Conservation (phyloP, 2,797 vertebrate genomes). For the Anabacerthia variegaticeps region DNA sequence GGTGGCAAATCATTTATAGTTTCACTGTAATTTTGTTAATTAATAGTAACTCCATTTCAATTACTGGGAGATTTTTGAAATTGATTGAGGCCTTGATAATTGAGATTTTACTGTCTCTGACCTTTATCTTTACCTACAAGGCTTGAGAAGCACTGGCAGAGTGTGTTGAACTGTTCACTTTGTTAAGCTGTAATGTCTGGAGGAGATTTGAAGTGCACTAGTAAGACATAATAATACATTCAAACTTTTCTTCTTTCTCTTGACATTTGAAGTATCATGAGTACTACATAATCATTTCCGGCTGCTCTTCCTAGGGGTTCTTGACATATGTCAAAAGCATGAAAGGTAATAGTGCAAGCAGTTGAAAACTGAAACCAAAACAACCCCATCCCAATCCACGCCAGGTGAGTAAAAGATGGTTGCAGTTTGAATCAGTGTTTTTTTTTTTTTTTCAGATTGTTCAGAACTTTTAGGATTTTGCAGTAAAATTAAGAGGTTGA, state of each 20-base stretch:
- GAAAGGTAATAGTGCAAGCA: not conserved
- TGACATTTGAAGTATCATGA: conserved; percentile 39
- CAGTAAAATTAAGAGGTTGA: not conserved
- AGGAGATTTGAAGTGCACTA: not conserved
- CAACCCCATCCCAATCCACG: accelerated
- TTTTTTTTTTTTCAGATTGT: not conserved
- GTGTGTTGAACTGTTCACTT: not conserved
- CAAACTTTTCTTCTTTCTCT: conserved; percentile 13
- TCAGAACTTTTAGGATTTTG: not conserved
- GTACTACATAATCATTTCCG: not conserved
- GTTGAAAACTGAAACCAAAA: not conserved
- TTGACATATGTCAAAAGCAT: not conserved
- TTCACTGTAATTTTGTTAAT: not conserved
- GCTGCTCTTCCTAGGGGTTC: not conserved
- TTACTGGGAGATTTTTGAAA: not conserved
- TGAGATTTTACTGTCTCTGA: not conserved
- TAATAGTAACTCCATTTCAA: not conserved
- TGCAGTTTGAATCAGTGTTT: not conserved
- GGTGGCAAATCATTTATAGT: not conserved
- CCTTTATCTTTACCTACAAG: not conserved
- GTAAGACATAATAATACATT: not conserved
- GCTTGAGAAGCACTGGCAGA: not conserved
- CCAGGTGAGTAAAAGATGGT: not conserved
- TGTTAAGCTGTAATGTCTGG: not conserved
- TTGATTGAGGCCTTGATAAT: not conserved